These are phyloP conservation scores for Varanus salvator DNA, from an alignment of 2,113 vertebrate genomes.

Conservation along the genomic window DNA sequence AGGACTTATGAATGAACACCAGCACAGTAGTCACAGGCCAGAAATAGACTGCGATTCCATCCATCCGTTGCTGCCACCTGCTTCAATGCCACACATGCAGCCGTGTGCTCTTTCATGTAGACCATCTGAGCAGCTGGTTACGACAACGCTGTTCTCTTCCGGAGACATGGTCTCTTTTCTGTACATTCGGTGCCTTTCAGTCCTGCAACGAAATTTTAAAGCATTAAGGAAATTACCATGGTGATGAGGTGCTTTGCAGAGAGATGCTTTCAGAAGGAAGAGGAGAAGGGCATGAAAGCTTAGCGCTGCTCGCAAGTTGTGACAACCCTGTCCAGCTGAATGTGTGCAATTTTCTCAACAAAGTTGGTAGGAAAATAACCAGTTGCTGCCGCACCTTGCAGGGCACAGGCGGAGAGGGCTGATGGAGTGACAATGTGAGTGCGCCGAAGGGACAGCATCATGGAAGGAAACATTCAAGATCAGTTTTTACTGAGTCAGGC, in stretches of 20 bases:
- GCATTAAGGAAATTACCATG: neutral
- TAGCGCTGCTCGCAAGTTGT: neutral
- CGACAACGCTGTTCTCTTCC: neutral
- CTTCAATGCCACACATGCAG: slow-evolving; percentile 22
- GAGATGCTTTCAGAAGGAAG: neutral
- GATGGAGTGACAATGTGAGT: neutral
- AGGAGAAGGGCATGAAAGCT: neutral
- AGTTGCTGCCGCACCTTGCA: neutral
- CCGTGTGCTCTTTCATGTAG: slow-evolving; percentile 14
- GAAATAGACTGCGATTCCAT: neutral
- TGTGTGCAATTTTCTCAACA: neutral
- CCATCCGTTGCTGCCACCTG: slow-evolving; percentile 5
- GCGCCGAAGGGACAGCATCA: neutral
- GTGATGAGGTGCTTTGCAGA: neutral
- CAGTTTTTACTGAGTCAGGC: no score
- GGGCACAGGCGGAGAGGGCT: neutral
- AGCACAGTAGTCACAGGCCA: neutral
- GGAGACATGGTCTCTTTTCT: neutral
- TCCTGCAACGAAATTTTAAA: neutral
- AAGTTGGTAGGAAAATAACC: neutral
- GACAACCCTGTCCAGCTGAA: neutral
- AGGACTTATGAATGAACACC: neutral
- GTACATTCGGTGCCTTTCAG: neutral
- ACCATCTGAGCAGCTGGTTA: neutral
- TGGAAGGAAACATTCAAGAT: no score